A percentile compares a stretch with the other conserved stretches of the same genome.
Conservation (phyloP, 2,113 vertebrate species). For the Lagopus leucura region DNA sequence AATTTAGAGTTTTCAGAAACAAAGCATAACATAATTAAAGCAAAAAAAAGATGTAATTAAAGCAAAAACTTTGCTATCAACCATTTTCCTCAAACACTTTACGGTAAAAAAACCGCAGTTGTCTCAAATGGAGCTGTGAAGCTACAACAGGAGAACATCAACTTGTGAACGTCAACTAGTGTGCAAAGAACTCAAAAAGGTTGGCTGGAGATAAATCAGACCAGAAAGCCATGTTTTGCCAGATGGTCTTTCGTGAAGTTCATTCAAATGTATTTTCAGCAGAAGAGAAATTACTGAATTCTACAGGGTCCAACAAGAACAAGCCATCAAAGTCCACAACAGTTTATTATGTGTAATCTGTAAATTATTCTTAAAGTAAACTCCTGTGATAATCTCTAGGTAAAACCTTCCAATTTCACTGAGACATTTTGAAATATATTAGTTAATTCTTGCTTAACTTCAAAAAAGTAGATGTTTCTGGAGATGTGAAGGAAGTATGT, state of each 20-base stretch:
- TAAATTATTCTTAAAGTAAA: background rate
- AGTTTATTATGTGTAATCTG: background rate
- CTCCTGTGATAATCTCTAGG: background rate
- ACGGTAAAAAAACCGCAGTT: background rate
- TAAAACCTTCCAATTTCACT: background rate
- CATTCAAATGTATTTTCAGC: background rate
- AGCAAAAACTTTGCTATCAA: background rate
- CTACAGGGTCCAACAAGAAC: background rate
- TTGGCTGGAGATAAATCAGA: background rate
- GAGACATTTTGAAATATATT: background rate
- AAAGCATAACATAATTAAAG: rapidly evolving
- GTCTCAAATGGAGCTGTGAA: background rate
- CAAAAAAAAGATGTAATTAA: background rate
- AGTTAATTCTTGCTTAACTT: background rate
- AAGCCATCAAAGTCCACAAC: background rate
- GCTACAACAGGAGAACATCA: background rate
- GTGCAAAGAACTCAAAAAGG: background rate
- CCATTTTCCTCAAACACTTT: background rate
- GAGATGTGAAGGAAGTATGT: background rate
- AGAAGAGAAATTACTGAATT: background rate
- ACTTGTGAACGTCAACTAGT: background rate
- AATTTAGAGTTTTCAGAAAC: background rate
- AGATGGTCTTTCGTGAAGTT: background rate
- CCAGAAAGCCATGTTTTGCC: background rate
- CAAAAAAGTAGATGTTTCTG: background rate